Conservation (phyloP, 1,140 invertebrate genomes). For the silkworm (Bombyx mori) region DNA sequence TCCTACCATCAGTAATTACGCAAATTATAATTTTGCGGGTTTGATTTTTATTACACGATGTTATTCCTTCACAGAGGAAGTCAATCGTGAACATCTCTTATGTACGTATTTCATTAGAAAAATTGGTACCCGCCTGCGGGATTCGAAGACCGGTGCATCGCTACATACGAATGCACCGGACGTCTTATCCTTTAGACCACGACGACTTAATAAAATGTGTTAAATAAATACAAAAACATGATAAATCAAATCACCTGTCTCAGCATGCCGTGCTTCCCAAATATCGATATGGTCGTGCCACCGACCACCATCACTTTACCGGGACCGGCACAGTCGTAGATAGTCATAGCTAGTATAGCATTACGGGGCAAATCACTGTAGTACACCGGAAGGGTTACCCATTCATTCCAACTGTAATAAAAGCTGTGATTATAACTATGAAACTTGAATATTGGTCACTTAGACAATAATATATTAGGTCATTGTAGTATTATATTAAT, state of each 20-base stretch:
- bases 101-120: no score
- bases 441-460: background rate
- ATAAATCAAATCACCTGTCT: conserved; percentile 74
- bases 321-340: conserved; percentile 94
- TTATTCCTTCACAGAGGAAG: no score
- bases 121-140: no score
- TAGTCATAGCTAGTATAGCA: conserved; percentile 90
- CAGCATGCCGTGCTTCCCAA: conserved; percentile 93
- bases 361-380: conserved; percentile 94
- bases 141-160: no score
- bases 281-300: conserved; percentile 91
- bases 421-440: background rate
- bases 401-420: conserved; percentile 94
- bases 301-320: conserved; percentile 87
- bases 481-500: background rate
- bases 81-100: no score
- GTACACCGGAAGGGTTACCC: conserved; percentile 92
- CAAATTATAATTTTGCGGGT: no score
- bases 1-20: no score
- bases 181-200: no score
- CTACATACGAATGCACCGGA: no score
- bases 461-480: background rate
- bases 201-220: no score
- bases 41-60: no score
- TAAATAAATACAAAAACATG: background rate